phyloP scores from a whole-genome alignment of 2,888 invertebrate species.

The Epicampocera succincta region DNA sequence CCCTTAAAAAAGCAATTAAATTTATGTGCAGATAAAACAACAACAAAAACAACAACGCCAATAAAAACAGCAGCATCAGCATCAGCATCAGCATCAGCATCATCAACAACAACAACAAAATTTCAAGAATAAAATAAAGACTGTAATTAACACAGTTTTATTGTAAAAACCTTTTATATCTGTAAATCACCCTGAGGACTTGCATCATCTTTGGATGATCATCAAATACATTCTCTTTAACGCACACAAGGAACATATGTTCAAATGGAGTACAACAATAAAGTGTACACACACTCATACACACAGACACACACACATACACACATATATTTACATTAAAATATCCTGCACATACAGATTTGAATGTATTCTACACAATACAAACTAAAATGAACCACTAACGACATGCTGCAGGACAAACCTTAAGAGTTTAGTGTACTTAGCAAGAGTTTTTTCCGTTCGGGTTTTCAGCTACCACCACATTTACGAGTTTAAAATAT shows the following conservation, averaged over 20 bases:
- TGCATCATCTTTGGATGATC: slow-evolving; percentile 67
- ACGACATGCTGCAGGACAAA: slow-evolving; percentile 69
- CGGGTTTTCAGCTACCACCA: not conserved
- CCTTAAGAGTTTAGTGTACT: slow-evolving; percentile 66
- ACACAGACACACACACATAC: slow-evolving; percentile 1
- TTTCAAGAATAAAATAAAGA: slow-evolving; percentile 63
- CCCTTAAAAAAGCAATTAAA: slow-evolving; percentile 64
- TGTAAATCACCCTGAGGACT: slow-evolving; percentile 69
- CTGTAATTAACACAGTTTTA: slow-evolving; percentile 70
- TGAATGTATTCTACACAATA: slow-evolving; percentile 18
- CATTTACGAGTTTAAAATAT: slow-evolving; percentile 18
- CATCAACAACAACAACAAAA: slow-evolving; percentile 33
- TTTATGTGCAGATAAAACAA: slow-evolving; percentile 42
- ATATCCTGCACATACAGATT: slow-evolving; percentile 27
- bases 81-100: too few species aligned
- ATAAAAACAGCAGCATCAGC: slow-evolving; percentile 12
- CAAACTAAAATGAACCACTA: slow-evolving; percentile 61
- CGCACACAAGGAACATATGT: slow-evolving; percentile 5
- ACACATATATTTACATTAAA: slow-evolving; percentile 23
- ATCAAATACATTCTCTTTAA: slow-evolving; percentile 53
- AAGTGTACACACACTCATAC: slow-evolving; percentile 7
- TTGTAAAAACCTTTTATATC: slow-evolving; percentile 68
- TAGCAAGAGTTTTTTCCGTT: slow-evolving; percentile 48
- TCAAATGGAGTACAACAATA: slow-evolving; percentile 34
- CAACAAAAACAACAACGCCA: slow-evolving; percentile 12